phyloP scores from a whole-genome alignment of 2,797 vertebrate genomes.

The Danio albolineatus region DNA sequence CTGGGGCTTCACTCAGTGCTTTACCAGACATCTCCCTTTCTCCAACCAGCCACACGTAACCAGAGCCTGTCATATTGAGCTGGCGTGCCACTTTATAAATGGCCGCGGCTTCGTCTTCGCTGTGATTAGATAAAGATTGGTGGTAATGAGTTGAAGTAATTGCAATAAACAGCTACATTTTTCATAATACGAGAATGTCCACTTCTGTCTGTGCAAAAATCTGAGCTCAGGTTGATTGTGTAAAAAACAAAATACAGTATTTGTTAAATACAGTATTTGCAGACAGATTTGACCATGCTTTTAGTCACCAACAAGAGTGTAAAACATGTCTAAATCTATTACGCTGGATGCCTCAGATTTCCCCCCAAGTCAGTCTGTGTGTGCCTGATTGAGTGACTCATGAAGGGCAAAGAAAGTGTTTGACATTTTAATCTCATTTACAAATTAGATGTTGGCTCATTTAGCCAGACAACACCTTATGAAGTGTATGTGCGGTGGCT shows the following conservation, averaged over 20 bases:
- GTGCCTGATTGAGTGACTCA: conserved; percentile 15
- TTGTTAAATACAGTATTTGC: not conserved
- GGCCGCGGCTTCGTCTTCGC: conserved; percentile 93
- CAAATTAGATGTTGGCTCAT: conserved; percentile 42
- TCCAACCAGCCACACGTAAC: conserved; percentile 97
- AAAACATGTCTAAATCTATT: not conserved
- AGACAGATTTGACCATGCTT: not conserved
- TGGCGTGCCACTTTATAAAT: conserved; percentile 92
- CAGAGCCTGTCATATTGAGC: conserved; percentile 96
- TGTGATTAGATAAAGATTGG: conserved; percentile 67
- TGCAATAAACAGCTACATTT: conserved; percentile 25
- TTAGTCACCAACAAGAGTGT: not conserved
- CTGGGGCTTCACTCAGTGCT: conserved; percentile 92
- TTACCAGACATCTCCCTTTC: conserved; percentile 96
- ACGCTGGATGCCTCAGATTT: not conserved
- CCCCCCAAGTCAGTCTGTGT: conserved; percentile 10
- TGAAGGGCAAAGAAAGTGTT: conserved; percentile 26
- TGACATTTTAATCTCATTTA: conserved; percentile 33
- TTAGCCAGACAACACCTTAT: conserved; percentile 12
- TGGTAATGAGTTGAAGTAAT: conserved; percentile 6
- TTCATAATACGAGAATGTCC: conserved; percentile 19
- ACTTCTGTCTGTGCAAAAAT: not conserved
- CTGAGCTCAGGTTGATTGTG: not conserved
- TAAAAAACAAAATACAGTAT: too few relatives aligned
- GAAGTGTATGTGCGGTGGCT: not conserved